Percentiles rank a stretch among this genome's conserved stretches.
These are phyloP conservation scores for Spea multiplicata DNA, from an alignment of 2,113 vertebrate genomes.

Conservation along the genomic window DNA sequence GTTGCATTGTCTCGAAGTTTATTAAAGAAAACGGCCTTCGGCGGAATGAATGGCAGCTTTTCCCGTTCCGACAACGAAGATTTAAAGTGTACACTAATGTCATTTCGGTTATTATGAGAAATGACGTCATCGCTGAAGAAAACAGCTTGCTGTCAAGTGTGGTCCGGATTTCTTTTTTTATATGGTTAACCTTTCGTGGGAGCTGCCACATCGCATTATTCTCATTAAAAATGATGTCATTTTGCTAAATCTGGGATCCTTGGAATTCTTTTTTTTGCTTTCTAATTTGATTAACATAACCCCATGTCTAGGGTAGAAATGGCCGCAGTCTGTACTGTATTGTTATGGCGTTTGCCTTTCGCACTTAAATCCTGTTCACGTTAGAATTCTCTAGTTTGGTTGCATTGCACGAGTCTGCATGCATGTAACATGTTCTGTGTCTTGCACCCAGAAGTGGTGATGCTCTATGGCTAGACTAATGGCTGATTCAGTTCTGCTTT, in stretches of 20 bases:
- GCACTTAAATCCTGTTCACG: not conserved
- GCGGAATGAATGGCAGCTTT: not conserved
- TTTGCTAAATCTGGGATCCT: not conserved
- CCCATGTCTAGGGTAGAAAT: conserved; percentile 22
- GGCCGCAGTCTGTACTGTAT: conserved; percentile 23
- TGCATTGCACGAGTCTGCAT: not conserved
- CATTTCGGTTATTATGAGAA: not conserved
- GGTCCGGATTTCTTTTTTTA: too few species aligned
- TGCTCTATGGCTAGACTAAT: not conserved
- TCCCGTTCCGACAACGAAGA: not conserved
- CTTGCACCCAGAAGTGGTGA: not conserved
- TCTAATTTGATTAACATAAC: not conserved
- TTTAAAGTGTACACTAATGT: not conserved
- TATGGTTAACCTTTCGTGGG: too few species aligned
- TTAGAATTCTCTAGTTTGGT: too few species aligned
- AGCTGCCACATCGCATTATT: too few species aligned
- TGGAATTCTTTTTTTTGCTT: not conserved
- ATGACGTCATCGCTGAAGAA: too few species aligned
- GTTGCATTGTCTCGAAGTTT: not conserved
- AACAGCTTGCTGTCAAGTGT: too few species aligned
- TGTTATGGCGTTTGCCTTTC: not conserved
- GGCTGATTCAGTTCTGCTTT: not conserved
- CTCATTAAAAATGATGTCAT: not conserved
- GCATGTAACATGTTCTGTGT: not conserved
- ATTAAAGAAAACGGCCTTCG: not conserved